These are phyloP conservation scores for Helostoma temminkii DNA, from an alignment of 2,797 vertebrate species.

Conservation along the genomic window DNA sequence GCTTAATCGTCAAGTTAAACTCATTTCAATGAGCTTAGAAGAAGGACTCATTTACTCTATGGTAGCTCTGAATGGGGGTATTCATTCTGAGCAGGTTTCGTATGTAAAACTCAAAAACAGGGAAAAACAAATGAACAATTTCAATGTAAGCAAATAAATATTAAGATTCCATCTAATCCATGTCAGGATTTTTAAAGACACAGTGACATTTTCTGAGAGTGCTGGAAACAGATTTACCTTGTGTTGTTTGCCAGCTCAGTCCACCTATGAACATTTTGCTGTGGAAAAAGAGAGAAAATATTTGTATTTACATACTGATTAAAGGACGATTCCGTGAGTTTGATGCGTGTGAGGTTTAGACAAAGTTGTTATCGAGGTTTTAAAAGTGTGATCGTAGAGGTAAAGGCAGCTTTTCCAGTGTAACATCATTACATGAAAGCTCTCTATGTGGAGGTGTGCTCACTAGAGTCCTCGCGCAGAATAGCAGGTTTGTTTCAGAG, in stretches of 20 bases:
- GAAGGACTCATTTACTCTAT: constrained; percentile 21
- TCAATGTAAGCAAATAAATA: constrained; percentile 21
- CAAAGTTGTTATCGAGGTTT: constrained; percentile 35
- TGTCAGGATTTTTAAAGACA: constrained; percentile 39
- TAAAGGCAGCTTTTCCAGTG: constrained; percentile 11
- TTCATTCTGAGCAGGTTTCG: constrained; percentile 56
- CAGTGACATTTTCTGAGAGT: constrained; percentile 36
- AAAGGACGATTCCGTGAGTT: constrained; percentile 8
- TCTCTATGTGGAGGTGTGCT: constrained; percentile 52
- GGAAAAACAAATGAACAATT: constrained; percentile 41
- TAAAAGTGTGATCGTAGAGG: constrained; percentile 11
- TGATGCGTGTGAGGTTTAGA: neutral
- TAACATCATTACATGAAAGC: constrained; percentile 43
- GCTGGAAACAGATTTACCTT: constrained; percentile 88
- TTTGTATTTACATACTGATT: constrained; percentile 35
- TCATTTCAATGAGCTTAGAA: constrained; percentile 25
- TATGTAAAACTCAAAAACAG: constrained; percentile 22
- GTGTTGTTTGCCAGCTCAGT: constrained; percentile 97
- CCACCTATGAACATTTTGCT: constrained; percentile 99
- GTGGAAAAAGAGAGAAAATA: constrained; percentile 66
- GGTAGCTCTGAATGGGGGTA: constrained; percentile 59
- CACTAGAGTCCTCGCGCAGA: constrained; percentile 41
- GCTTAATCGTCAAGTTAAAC: constrained; percentile 1
- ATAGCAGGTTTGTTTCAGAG: constrained; percentile 60
- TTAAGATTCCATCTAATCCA: constrained; percentile 22